phyloP scores from a whole-genome alignment of 2,113 vertebrate genomes.

The Sterrhoptilus dennistouni region DNA sequence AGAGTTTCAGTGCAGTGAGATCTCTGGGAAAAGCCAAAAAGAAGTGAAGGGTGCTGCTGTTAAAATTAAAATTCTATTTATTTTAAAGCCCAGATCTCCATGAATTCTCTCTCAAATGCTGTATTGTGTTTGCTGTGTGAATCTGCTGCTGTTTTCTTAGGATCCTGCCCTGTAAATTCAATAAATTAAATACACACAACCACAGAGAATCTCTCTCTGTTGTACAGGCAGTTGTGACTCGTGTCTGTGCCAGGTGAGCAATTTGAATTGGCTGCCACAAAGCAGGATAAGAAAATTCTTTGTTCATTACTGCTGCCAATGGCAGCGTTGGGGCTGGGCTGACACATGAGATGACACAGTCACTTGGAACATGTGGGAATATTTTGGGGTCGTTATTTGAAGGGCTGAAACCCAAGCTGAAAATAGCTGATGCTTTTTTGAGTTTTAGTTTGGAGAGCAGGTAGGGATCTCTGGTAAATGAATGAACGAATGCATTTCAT shows the following conservation, averaged over 20 bases:
- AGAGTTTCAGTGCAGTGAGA: neutral
- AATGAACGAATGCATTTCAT: neutral
- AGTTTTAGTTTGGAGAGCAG: neutral
- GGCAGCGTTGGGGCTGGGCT: neutral
- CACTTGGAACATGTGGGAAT: slow-evolving; percentile 11
- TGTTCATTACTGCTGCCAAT: neutral
- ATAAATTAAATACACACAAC: neutral
- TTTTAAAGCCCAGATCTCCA: neutral
- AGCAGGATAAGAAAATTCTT: neutral
- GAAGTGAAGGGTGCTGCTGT: neutral
- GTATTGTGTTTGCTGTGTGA: neutral
- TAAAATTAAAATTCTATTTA: neutral
- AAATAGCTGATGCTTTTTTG: neutral
- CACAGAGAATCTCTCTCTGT: neutral
- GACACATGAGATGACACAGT: neutral
- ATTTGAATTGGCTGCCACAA: neutral
- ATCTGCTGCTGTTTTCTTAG: neutral
- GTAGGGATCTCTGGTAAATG: neutral
- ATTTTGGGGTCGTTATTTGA: slow-evolving; percentile 13
- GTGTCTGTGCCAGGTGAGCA: neutral
- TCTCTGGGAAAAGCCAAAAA: neutral
- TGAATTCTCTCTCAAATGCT: neutral
- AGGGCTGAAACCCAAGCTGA: neutral
- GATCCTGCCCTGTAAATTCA: neutral
- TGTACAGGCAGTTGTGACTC: neutral